Conservation (phyloP, 2,888 invertebrate genomes). For the Eurytoma californica region DNA sequence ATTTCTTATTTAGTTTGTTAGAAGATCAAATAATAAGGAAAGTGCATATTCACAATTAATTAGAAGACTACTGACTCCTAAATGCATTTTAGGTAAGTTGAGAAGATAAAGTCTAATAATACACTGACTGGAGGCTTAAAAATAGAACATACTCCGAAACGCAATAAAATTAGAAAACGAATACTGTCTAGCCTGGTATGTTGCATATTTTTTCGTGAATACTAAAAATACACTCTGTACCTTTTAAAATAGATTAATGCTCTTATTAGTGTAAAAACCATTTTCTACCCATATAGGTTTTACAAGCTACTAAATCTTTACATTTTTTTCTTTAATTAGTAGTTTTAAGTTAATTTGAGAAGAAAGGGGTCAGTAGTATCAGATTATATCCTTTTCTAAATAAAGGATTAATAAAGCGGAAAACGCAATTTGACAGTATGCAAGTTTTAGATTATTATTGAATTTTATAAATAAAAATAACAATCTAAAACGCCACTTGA, state of each 20-base stretch:
- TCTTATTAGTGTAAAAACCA: too few relatives aligned
- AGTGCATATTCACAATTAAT: too few relatives aligned
- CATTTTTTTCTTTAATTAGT: too few relatives aligned
- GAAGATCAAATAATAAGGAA: too few relatives aligned
- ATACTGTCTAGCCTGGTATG: conserved; percentile 38
- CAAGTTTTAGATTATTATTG: too few relatives aligned
- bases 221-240: conserved; percentile 17
- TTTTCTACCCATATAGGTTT: too few relatives aligned
- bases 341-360: background rate
- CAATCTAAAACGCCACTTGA: too few relatives aligned
- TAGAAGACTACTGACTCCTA: background rate
- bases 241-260: background rate
- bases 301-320: too few relatives aligned
- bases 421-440: background rate
- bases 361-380: background rate
- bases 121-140: conserved; percentile 42
- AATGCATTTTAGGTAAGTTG: conserved; percentile 6
- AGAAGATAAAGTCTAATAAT: conserved; percentile 42
- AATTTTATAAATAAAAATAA: too few relatives aligned
- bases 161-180: conserved; percentile 51
- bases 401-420: background rate
- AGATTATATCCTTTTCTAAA: too few relatives aligned
- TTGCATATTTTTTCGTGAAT: conserved; percentile 37
- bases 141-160: conserved; percentile 50
- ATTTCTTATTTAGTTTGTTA: too few relatives aligned